Conservation (phyloP, 1,140 invertebrate genomes). For the Sipha flava region DNA sequence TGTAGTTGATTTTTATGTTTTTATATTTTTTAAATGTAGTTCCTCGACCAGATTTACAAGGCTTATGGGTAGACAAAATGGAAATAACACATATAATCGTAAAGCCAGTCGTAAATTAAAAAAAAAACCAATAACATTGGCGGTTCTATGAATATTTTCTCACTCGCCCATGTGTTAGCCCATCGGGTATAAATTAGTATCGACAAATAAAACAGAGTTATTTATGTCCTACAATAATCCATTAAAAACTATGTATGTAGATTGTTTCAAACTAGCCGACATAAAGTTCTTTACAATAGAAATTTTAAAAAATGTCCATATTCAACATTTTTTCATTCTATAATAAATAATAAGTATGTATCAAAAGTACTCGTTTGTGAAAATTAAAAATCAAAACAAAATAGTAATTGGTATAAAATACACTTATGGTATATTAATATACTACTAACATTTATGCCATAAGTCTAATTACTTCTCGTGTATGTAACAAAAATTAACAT, state of each 20-base stretch:
- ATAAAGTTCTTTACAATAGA: background rate
- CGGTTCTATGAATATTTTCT: constrained; percentile 17
- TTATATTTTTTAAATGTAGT: constrained; percentile 24
- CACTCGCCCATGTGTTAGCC: constrained; percentile 24
- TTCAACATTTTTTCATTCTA: no score
- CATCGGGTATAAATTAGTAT: constrained; percentile 30
- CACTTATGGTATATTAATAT: no score
- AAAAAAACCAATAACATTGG: constrained; percentile 19
- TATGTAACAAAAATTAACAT: no score
- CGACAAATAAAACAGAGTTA: constrained; percentile 24
- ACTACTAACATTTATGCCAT: no score
- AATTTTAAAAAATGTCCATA: background rate
- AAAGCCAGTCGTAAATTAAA: constrained; percentile 21
- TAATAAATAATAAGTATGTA: no score
- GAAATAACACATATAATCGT: constrained; percentile 24
- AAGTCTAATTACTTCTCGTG: no score
- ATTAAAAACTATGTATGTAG: constrained; percentile 7
- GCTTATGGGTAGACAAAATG: constrained; percentile 6
- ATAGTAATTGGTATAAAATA: no score
- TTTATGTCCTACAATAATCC: constrained; percentile 14
- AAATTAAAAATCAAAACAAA: no score
- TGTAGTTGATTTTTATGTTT: constrained; percentile 25
- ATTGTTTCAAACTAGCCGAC: constrained; percentile 4
- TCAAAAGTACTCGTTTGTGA: no score
- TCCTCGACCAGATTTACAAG: constrained; percentile 15